Base-by-base conservation (phyloP, 2,113 vertebrate genomes). In the Equus przewalskii region DNA sequence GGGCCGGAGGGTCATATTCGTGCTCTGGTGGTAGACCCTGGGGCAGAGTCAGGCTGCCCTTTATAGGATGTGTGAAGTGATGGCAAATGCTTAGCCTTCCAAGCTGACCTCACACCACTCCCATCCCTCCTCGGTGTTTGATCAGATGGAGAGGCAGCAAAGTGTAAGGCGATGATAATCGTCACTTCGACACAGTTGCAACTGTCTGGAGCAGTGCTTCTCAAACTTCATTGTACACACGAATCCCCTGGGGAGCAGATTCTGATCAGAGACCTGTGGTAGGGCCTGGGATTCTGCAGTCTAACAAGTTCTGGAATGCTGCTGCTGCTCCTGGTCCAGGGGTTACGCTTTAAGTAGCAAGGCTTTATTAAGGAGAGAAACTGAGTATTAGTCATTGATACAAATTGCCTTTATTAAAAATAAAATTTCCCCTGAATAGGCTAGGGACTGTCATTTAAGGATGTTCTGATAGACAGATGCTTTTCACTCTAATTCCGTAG, bases 351-450 rank as follows among this genome's bases (percentile, higher is more conserved):
- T 41, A 54, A 72, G 64, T 58, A 89, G n/a, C 22, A 76, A 91
- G 28, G 21, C 64, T 89, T 93, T 82, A 83, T 83, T 62, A 54
- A 84, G 73, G 62, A 58, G 11, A 76, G 36, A 72, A 79, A 87
- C 11, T 19, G 46, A 87, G 21, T 51, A 28, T 88, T 70, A 28
- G 21, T 73, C 13, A 26, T 60, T 81, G 80, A 60, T 58, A 67
- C 75, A 65, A 81, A 30, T 85, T 93, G 33, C 41, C 41, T n/a
- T 89, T 79, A 92, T 80, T 86, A n/a, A 95, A 90, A 72, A 21
- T 85, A 14, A 69, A 76, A 70, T 76, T 30, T 62, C 24, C 22
- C 6, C 78, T 82, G 44, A 13, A 33, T 64, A n/a, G 16, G 41
- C 24, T 67, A 75, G 75, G 51, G 13, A 41, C 30, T 51, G 14